These are phyloP conservation scores for Remorina albescens DNA, from an alignment of 2,797 vertebrate species.

Conservation along the genomic window DNA sequence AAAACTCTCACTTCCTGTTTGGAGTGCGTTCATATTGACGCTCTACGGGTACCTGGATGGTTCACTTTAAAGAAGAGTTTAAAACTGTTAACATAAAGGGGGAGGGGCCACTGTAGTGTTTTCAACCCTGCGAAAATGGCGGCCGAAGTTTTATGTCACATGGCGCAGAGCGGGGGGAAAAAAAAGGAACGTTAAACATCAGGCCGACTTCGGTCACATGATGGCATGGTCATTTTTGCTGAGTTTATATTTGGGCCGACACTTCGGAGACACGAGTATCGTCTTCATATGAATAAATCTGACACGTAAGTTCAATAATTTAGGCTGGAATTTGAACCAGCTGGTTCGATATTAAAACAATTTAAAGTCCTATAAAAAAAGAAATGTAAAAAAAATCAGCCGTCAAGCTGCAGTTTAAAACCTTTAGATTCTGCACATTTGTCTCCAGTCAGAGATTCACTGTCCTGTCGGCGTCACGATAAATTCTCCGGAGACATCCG, in stretches of 20 bases:
- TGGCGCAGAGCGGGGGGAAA: not conserved
- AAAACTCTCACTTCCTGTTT: no score
- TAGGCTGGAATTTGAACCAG: not conserved
- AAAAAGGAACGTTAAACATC: not conserved
- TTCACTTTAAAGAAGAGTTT: not conserved
- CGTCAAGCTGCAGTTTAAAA: not conserved
- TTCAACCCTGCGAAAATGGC: no score
- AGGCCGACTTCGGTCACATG: no score
- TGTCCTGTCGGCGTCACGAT: conserved; percentile 45
- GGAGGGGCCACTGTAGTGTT: no score
- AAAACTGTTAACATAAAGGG: not conserved
- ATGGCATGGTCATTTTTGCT: no score
- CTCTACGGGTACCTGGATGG: no score
- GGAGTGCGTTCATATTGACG: no score
- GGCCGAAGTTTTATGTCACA: no score
- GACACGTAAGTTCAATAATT: not conserved
- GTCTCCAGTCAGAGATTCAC: conserved; percentile 23
- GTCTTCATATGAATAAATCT: no score
- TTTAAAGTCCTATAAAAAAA: not conserved
- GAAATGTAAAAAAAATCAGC: no score
- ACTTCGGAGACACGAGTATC: no score
- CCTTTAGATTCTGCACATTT: conserved; percentile 1
- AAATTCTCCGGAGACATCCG: conserved; percentile 39
- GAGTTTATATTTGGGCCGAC: no score
- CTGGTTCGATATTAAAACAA: not conserved